Conservation (phyloP, 2,113 vertebrate species). For the Nerophis lumbriciformis region DNA sequence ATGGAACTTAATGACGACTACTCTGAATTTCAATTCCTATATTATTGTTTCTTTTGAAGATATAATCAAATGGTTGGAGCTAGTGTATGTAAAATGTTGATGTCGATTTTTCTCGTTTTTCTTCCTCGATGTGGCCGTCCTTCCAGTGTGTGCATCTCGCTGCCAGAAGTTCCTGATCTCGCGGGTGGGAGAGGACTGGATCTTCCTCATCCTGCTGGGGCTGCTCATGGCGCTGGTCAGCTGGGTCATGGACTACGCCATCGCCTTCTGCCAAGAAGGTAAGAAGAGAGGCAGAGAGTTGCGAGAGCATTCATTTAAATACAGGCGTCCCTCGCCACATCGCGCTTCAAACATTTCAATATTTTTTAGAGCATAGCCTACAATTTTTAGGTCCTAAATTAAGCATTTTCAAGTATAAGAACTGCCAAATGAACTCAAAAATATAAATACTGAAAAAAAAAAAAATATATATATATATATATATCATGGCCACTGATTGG, state of each 20-base stretch:
- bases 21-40: too few species aligned
- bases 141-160: conserved; percentile 81
- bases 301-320: too few species aligned
- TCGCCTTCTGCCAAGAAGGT: conserved; percentile 97
- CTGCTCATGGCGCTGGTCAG: conserved; percentile 96
- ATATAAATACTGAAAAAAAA: not conserved
- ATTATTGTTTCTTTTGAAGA: too few species aligned
- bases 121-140: not conserved
- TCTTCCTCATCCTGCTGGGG: conserved; percentile 95
- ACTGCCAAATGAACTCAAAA: not conserved
- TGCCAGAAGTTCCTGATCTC: conserved; percentile 93
- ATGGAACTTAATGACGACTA: too few species aligned
- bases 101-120: not conserved
- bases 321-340: too few species aligned
- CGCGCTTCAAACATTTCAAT: too few species aligned
- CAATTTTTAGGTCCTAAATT: too few species aligned
- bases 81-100: not conserved
- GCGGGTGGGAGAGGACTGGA: conserved; percentile 96
- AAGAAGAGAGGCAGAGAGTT: conserved; percentile 34
- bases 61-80: too few species aligned
- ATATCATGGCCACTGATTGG: not conserved
- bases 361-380: too few species aligned
- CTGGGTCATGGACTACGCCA: conserved; percentile 99
- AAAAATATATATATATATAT: too few species aligned
- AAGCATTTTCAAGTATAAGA: too few species aligned